Evolutionary conservation across 37 sponge, comb jelly and placozoan species (phyloP).

Genomic region (Hexactinellida sp.): DNA sequence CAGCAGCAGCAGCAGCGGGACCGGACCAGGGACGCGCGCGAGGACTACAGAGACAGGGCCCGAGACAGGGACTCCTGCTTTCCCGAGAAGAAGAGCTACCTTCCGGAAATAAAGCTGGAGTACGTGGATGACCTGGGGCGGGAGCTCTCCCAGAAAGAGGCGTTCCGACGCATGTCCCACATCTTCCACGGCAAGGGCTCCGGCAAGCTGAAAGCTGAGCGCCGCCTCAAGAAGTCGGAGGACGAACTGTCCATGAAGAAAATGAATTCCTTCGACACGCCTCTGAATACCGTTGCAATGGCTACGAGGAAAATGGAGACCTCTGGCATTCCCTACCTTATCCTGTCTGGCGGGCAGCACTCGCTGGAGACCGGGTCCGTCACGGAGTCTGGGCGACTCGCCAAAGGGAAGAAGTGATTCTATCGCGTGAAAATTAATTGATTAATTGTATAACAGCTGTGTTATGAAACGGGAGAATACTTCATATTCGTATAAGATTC

Average conservation of each 20-base stretch:
- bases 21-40: conserved; percentile 43
- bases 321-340: conserved; percentile 64
- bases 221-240: conserved; percentile 60
- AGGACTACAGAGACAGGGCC: conserved; percentile 31
- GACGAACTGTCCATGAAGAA: conserved; percentile 72
- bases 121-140: conserved; percentile 81
- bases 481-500: too few species aligned
- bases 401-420: background rate
- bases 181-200: conserved; percentile 93
- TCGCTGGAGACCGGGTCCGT: background rate
- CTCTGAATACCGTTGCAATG: conserved; percentile 70
- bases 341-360: conserved; percentile 63
- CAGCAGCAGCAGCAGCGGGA: conserved; percentile 20
- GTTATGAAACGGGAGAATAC: too few species aligned
- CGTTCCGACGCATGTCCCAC: conserved; percentile 88
- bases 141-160: conserved; percentile 67
- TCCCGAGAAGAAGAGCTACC: conserved; percentile 79
- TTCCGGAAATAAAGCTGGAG: conserved; percentile 65
- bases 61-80: conserved; percentile 34
- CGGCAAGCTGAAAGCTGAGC: conserved; percentile 85
- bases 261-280: conserved; percentile 74
- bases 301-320: conserved; percentile 59
- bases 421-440: too few species aligned
- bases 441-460: too few species aligned
- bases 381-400: background rate